These are phyloP conservation scores for Dipodomys spectabilis DNA, from an alignment of 2,113 vertebrate genomes.

Conservation along the genomic window DNA sequence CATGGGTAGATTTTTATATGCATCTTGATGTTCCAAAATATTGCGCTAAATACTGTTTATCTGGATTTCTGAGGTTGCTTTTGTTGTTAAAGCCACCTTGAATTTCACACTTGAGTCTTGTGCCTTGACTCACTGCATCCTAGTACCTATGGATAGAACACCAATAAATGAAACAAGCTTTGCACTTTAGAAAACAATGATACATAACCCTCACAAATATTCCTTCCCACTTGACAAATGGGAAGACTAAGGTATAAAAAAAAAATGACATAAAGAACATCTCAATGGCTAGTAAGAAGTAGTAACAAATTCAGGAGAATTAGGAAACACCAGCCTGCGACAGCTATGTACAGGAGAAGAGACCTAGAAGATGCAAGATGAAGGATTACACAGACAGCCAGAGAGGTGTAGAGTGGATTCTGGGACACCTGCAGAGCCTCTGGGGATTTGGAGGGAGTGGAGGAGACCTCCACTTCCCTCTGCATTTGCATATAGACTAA, in stretches of 20 bases:
- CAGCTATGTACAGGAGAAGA: background rate
- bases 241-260: background rate
- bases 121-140: background rate
- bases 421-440: background rate
- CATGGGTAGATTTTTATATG: background rate
- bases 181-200: background rate
- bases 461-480: background rate
- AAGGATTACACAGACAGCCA: background rate
- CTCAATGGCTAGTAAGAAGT: background rate
- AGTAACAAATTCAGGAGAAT: background rate
- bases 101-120: background rate
- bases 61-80: background rate
- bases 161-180: background rate
- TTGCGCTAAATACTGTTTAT: background rate
- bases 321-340: background rate
- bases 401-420: background rate
- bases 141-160: background rate
- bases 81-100: background rate
- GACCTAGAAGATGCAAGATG: no score
- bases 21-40: constrained; percentile 35
- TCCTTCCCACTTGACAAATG: background rate
- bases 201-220: background rate
- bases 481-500: background rate
- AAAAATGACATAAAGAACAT: background rate
- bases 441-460: background rate